Conservation (phyloP, 2,888 invertebrate species). For the Rhamnusium bicolor region DNA sequence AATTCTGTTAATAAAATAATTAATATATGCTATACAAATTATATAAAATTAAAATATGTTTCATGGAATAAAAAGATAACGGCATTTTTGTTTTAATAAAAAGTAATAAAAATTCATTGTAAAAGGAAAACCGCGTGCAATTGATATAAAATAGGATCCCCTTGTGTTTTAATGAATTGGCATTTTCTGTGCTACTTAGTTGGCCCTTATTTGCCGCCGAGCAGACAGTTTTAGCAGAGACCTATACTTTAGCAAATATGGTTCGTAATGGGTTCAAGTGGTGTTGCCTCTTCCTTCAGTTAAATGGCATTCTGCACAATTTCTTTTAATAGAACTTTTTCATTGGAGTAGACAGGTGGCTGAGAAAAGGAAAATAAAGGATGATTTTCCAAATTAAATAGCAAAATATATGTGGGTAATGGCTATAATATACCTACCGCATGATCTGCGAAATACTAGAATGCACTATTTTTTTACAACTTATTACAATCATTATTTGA, state of each 20-base stretch:
- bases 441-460: no score
- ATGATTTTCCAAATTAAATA: no score
- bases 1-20: no score
- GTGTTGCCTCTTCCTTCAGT: background rate
- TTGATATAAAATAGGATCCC: background rate
- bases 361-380: background rate
- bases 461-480: no score
- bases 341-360: background rate
- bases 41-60: background rate
- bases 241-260: slow-evolving; percentile 29
- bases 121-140: background rate
- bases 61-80: background rate
- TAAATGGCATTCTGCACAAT: background rate
- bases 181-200: slow-evolving; percentile 7
- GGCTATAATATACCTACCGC: no score
- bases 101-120: background rate
- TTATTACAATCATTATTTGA: no score
- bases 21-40: no score
- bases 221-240: slow-evolving; percentile 18
- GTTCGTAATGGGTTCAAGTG: slow-evolving; percentile 24
- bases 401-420: no score
- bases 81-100: background rate
- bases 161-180: slow-evolving; percentile 3
- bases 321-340: background rate
- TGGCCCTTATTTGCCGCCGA: slow-evolving; percentile 3